phyloP scores from a whole-genome alignment of 2,113 vertebrate genomes.

The Strigops habroptila region DNA sequence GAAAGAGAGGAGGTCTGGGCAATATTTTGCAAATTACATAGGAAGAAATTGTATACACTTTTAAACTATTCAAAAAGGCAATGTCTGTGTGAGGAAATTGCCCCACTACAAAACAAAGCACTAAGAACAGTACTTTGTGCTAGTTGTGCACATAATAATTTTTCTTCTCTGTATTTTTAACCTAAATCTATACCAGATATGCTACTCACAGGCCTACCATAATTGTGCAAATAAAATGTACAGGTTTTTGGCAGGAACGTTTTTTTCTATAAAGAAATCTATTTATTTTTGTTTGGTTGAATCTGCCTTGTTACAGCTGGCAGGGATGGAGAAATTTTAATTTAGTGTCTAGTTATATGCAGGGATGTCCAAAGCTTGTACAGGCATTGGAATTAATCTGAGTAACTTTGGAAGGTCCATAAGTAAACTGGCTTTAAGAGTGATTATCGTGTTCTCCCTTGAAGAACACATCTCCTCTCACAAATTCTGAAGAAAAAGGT shows the following conservation, averaged over 20 bases:
- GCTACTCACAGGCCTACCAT: not conserved
- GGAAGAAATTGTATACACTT: not conserved
- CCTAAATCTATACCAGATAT: not conserved
- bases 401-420: not conserved
- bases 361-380: not conserved
- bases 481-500: not conserved
- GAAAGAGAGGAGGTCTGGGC: not conserved
- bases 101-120: not conserved
- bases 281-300: not conserved
- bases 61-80: not conserved
- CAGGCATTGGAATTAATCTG: fast-evolving
- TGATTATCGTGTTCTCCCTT: not conserved
- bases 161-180: not conserved
- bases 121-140: not conserved
- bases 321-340: not conserved
- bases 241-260: not conserved
- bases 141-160: fast-evolving
- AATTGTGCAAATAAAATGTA: not conserved
- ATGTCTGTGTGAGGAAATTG: not conserved
- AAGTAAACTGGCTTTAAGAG: not conserved
- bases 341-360: not conserved
- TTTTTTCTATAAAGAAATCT: not conserved
- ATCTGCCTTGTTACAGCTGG: not conserved
- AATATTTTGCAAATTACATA: not conserved
- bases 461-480: not conserved